Percentiles rank a stretch among this genome's conserved stretches.
Evolutionary conservation across 2,113 vertebrate species (phyloP).

Genomic region (Lipophrys pholis): DNA sequence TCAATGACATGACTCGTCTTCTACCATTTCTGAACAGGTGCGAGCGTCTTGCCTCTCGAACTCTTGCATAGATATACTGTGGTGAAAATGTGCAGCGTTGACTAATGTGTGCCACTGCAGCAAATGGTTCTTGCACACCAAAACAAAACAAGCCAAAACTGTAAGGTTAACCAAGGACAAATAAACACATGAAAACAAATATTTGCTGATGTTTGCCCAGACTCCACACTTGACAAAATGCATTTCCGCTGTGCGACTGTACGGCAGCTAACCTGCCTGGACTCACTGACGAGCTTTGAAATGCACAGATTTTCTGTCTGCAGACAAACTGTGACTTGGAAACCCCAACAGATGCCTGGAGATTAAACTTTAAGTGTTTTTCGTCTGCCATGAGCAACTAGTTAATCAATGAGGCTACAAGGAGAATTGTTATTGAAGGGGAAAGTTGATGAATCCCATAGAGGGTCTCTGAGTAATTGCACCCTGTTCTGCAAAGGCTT

Average conservation of each 20-base stretch:
- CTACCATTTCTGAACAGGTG: not conserved
- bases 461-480: conserved; percentile 28
- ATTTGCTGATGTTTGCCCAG: conserved; percentile 22
- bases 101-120: conserved; percentile 3
- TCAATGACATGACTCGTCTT: not conserved
- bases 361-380: conserved; percentile 57
- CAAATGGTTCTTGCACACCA: not conserved
- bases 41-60: not conserved
- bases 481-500: conserved; percentile 21
- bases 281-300: conserved; percentile 17
- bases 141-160: conserved; percentile 13
- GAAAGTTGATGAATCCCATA: conserved; percentile 19
- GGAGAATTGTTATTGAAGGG: conserved; percentile 36
- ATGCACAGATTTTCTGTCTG: conserved; percentile 37
- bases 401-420: conserved; percentile 26
- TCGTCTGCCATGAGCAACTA: conserved; percentile 45
- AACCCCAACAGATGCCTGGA: conserved; percentile 41
- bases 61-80: not conserved
- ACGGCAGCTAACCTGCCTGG: not conserved
- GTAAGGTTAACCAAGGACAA: conserved; percentile 33
- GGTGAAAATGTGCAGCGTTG: not conserved
- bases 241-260: conserved; percentile 2
- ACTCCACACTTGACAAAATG: conserved; percentile 18
- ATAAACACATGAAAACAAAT: conserved; percentile 28
- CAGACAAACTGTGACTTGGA: conserved; percentile 43